These are phyloP conservation scores for Balaeniceps rex DNA, from an alignment of 2,113 vertebrate species.

Conservation along the genomic window DNA sequence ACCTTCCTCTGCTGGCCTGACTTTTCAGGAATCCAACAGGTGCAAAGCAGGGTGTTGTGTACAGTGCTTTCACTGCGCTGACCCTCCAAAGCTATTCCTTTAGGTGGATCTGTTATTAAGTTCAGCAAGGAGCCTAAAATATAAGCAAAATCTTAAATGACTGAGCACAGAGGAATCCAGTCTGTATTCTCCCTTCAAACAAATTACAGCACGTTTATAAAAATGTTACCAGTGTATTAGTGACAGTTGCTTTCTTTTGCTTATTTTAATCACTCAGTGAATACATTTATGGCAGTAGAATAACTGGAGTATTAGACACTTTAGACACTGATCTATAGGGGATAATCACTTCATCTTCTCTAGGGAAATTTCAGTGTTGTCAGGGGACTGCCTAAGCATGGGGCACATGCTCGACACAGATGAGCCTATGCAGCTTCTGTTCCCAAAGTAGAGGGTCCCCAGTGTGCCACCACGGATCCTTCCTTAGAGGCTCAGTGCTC, in stretches of 20 bases:
- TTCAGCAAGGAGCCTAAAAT: background rate
- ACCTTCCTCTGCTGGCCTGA: background rate
- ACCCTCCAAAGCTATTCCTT: background rate
- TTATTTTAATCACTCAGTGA: background rate
- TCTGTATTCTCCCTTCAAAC: background rate
- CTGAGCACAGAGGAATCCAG: background rate
- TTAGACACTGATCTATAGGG: background rate
- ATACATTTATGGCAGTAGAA: background rate
- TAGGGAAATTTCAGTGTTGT: background rate
- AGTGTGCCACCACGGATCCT: background rate
- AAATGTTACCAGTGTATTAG: background rate
- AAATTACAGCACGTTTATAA: background rate
- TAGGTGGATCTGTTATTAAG: background rate
- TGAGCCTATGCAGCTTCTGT: background rate
- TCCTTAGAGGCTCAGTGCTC: background rate
- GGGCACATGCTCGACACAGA: background rate
- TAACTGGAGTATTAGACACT: background rate
- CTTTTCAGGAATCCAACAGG: background rate
- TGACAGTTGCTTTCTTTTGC: background rate
- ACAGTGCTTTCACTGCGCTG: background rate
- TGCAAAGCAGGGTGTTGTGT: background rate
- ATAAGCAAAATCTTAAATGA: background rate
- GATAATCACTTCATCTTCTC: background rate
- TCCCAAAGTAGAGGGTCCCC: background rate
- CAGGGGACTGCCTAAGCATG: background rate